Evolutionary conservation across 1,140 invertebrate genomes (phyloP).

Genomic region (Apocrypta bakeri): DNA sequence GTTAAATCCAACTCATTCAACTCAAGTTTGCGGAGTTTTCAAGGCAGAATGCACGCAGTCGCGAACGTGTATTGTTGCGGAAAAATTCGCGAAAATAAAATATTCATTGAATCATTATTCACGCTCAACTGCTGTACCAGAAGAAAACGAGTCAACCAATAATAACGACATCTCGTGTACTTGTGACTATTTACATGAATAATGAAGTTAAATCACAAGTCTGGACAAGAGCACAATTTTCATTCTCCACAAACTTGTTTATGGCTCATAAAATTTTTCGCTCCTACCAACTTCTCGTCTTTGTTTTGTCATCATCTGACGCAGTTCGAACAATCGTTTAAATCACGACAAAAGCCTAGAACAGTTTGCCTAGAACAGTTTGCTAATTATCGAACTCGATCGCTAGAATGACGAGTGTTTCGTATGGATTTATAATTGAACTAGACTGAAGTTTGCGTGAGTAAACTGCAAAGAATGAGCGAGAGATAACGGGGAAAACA

Average conservation of each 20-base stretch:
- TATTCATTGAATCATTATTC: no score
- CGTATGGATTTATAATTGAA: neutral
- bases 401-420: neutral
- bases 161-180: neutral
- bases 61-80: no score
- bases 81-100: no score
- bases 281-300: neutral
- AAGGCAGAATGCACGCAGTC: no score
- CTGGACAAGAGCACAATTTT: neutral
- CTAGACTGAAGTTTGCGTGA: no score
- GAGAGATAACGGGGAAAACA: no score
- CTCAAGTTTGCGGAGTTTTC: no score
- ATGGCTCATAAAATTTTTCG: neutral
- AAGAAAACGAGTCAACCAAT: neutral
- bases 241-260: neutral
- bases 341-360: neutral
- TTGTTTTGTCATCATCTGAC: neutral
- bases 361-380: no score
- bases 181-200: neutral
- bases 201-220: neutral
- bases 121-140: no score
- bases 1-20: no score
- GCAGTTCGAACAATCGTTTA: neutral
- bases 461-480: no score
- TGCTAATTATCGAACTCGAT: neutral